These are phyloP conservation scores for Nomada fucata DNA, from an alignment of 2,888 invertebrate species.

Conservation along the genomic window DNA sequence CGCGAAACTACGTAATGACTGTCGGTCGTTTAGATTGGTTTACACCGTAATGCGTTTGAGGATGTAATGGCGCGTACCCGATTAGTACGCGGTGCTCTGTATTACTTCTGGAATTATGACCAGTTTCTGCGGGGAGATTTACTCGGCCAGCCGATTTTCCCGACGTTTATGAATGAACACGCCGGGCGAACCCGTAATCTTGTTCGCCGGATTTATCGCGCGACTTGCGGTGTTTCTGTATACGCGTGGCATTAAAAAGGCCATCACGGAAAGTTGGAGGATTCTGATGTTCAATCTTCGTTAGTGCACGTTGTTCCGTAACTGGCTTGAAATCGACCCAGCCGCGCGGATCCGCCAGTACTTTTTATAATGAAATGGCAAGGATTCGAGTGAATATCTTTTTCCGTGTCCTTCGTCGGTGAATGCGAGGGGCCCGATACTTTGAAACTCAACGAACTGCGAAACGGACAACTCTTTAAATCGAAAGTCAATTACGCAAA, in stretches of 20 bases:
- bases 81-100: slow-evolving; percentile 51
- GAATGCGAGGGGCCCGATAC: background rate
- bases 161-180: slow-evolving; percentile 37
- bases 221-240: background rate
- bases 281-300: background rate
- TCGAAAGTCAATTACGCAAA: slow-evolving; percentile 35
- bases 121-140: slow-evolving; percentile 31
- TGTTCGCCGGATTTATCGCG: slow-evolving; percentile 33
- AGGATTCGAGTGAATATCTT: background rate
- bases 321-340: background rate
- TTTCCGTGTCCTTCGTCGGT: background rate
- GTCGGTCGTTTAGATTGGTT: slow-evolving; percentile 70
- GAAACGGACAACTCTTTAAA: slow-evolving; percentile 7
- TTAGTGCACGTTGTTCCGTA: background rate
- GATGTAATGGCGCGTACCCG: slow-evolving; percentile 60
- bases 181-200: slow-evolving; percentile 22
- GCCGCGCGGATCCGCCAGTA: background rate
- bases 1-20: slow-evolving; percentile 68
- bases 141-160: slow-evolving; percentile 46
- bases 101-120: slow-evolving; percentile 47
- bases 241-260: slow-evolving; percentile 1
- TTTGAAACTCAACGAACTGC: slow-evolving; percentile 8
- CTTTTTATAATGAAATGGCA: background rate
- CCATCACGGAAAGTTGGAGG: background rate
- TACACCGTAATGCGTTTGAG: slow-evolving; percentile 61